Evolutionary conservation across 2,888 invertebrate genomes (phyloP).

Genomic region (Ophion costatus): DNA sequence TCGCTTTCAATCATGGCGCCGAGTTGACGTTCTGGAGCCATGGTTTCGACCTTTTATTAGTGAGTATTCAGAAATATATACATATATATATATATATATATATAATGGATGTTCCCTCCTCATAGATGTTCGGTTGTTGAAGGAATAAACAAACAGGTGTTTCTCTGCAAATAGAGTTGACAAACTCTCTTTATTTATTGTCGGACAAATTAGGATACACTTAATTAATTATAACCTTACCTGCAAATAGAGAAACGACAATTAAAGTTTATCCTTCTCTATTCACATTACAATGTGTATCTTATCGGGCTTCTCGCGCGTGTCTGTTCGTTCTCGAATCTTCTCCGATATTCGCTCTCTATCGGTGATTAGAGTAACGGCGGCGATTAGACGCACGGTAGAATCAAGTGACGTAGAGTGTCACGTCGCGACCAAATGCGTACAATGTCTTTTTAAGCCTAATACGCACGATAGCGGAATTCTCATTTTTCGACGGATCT

Average conservation of each 20-base stretch:
- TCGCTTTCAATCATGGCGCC: too few relatives aligned
- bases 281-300: not conserved
- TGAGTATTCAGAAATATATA: too few relatives aligned
- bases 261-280: slow-evolving; percentile 5
- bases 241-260: slow-evolving; percentile 39
- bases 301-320: too few relatives aligned
- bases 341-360: too few relatives aligned
- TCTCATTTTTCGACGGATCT: too few relatives aligned
- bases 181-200: slow-evolving; percentile 36
- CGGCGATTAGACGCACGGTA: slow-evolving; percentile 12
- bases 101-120: slow-evolving; percentile 14
- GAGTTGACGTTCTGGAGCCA: too few relatives aligned
- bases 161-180: slow-evolving; percentile 39
- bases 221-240: slow-evolving; percentile 1
- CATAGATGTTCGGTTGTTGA: slow-evolving; percentile 3
- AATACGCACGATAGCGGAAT: too few relatives aligned
- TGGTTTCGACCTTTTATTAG: too few relatives aligned
- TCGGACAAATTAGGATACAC: not conserved
- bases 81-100: too few relatives aligned
- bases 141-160: slow-evolving; percentile 33
- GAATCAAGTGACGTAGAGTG: slow-evolving; percentile 12
- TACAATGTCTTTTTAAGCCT: too few relatives aligned
- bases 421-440: too few relatives aligned
- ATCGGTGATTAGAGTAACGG: not conserved
- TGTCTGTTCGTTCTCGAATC: too few relatives aligned